Evolutionary conservation across 23 tunicate species (phyloP).

Genomic region (Ascidia mentula): DNA sequence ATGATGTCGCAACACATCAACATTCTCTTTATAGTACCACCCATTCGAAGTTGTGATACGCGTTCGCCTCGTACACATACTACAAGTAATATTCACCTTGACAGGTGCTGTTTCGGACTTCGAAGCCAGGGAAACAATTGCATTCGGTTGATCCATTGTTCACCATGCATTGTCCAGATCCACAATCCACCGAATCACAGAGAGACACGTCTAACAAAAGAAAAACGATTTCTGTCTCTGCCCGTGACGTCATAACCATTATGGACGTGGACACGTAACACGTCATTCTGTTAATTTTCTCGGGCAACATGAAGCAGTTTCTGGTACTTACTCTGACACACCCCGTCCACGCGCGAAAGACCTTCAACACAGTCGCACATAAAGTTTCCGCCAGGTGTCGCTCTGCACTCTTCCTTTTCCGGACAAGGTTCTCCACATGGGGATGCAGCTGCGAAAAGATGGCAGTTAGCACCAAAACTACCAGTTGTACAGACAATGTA

Average conservation of each 20-base stretch:
- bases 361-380: background rate
- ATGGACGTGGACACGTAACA: too few relatives aligned
- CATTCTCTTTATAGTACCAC: too few relatives aligned
- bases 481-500: too few relatives aligned
- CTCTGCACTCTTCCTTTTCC: background rate
- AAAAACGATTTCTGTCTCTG: background rate
- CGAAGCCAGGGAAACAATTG: background rate
- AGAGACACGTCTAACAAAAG: background rate
- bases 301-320: too few relatives aligned
- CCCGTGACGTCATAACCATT: too few relatives aligned
- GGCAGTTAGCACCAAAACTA: too few relatives aligned
- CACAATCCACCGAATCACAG: background rate
- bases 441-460: background rate
- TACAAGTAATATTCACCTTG: background rate
- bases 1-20: too few relatives aligned
- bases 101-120: background rate
- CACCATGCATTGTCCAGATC: background rate
- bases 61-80: too few relatives aligned
- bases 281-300: too few relatives aligned
- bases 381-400: background rate
- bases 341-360: background rate
- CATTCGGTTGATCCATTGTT: background rate
- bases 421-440: background rate
- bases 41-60: too few relatives aligned
- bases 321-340: background rate